Percentiles rank a stretch among this genome's conserved stretches.
Evolutionary conservation across 1,140 invertebrate genomes (phyloP).

Genomic region (Halesus radiatus): DNA sequence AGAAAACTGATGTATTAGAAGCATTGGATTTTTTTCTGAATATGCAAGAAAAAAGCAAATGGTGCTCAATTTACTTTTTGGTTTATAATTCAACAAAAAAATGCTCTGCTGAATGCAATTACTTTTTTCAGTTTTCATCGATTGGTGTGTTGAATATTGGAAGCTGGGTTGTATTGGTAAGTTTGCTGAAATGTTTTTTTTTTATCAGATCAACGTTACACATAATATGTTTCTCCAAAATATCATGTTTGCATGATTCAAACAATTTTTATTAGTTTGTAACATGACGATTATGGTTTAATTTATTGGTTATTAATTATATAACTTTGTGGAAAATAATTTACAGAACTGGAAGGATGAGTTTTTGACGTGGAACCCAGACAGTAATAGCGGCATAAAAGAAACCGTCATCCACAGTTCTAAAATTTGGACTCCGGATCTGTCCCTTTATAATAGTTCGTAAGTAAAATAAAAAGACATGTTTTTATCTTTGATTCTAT

Average conservation of each 20-base stretch:
- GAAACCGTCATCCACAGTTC: slow-evolving; percentile 43
- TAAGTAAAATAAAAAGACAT: slow-evolving; percentile 14
- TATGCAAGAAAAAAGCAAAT: too few relatives aligned
- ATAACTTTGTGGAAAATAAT: too few relatives aligned
- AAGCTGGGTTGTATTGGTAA: slow-evolving; percentile 49
- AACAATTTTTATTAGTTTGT: slow-evolving; percentile 14
- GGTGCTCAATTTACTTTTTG: too few relatives aligned
- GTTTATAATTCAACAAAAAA: too few relatives aligned
- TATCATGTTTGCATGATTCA: neutral
- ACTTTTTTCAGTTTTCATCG: slow-evolving; percentile 41
- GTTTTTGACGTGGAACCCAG: slow-evolving; percentile 49
- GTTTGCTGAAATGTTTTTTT: neutral
- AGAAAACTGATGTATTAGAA: too few relatives aligned
- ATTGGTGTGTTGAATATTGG: slow-evolving; percentile 29
- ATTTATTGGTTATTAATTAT: neutral
- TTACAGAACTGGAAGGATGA: slow-evolving; percentile 53
- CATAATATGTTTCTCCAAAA: neutral
- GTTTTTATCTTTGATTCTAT: too few relatives aligned
- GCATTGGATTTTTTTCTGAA: too few relatives aligned
- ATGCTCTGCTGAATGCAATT: neutral
- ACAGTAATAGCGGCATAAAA: slow-evolving; percentile 28
- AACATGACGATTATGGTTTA: too few relatives aligned
- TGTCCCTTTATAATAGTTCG: slow-evolving; percentile 46
- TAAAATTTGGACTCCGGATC: slow-evolving; percentile 52
- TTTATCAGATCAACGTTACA: neutral